A percentile compares a stretch with the other conserved stretches of the same genome.
Evolutionary conservation across 2,888 invertebrate species (phyloP).

Genomic region (Drosophila flavopinicola): DNA sequence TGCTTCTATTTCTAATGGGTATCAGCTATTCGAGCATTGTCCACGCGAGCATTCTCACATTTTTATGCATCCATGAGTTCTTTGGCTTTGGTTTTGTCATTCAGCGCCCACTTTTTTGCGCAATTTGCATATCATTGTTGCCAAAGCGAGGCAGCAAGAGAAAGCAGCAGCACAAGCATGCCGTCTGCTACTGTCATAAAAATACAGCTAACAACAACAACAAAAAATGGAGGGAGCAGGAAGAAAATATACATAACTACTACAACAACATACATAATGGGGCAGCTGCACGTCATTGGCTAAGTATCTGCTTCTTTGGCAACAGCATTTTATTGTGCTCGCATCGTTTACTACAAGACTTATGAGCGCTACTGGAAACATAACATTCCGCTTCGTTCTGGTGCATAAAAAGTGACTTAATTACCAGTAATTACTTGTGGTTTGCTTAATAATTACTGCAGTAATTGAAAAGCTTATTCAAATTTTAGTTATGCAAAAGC

Average conservation of each 20-base stretch:
- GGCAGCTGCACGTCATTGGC: conserved; percentile 42
- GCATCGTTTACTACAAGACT: neutral
- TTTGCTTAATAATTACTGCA: neutral
- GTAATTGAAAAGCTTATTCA: neutral
- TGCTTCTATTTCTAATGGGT: too few species aligned
- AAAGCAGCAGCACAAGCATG: conserved; percentile 1
- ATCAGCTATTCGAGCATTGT: neutral
- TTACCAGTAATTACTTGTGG: conserved; percentile 6
- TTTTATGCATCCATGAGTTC: conserved; percentile 13
- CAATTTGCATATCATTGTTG: conserved; percentile 73
- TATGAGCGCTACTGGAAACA: conserved; percentile 1
- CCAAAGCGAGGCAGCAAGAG: conserved; percentile 15
- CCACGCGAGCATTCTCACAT: neutral
- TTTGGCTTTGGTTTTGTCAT: conserved; percentile 22
- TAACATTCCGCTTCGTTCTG: neutral
- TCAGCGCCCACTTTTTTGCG: conserved; percentile 34
- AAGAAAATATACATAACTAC: conserved; percentile 22
- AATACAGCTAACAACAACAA: conserved; percentile 31
- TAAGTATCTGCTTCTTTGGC: conserved; percentile 31
- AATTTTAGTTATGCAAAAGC: neutral
- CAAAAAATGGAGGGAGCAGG: neutral
- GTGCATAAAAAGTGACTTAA: neutral
- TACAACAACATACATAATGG: conserved; percentile 11
- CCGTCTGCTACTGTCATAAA: conserved; percentile 33
- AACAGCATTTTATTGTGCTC: conserved; percentile 25